A percentile compares a stretch with the other conserved stretches of the same genome.
Conservation (phyloP, 2,797 vertebrate genomes). For the Oreortyx pictus region DNA sequence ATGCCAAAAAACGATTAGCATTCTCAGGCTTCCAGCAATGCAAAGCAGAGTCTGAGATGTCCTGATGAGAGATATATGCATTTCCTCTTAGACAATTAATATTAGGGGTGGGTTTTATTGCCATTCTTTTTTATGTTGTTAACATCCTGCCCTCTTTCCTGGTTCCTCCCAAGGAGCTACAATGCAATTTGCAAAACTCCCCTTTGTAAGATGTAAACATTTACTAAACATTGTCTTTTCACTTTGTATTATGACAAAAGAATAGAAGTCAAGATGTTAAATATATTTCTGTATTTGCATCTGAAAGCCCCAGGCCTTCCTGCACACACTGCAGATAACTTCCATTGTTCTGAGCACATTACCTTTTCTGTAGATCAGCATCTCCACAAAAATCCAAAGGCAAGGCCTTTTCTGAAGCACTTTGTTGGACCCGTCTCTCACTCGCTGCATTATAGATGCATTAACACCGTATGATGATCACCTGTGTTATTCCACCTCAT, state of each 20-base stretch:
- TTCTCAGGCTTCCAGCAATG: conserved; percentile 73
- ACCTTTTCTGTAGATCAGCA: conserved; percentile 41
- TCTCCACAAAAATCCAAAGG: neutral
- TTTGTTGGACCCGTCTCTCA: neutral
- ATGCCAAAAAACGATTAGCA: conserved; percentile 66
- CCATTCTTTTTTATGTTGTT: conserved; percentile 74
- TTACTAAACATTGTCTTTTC: conserved; percentile 72
- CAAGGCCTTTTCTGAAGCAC: neutral
- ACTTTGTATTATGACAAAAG: conserved; percentile 68
- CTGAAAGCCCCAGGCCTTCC: conserved; percentile 65
- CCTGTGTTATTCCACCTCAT: fast-evolving
- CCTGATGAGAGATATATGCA: conserved; percentile 75
- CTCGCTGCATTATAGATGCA: neutral
- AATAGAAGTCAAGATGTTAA: conserved; percentile 70
- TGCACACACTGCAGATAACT: conserved; percentile 59
- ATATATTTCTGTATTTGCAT: conserved; percentile 69
- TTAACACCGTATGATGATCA: neutral
- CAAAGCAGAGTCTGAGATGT: conserved; percentile 67
- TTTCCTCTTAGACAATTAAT: conserved; percentile 77
- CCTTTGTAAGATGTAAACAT: conserved; percentile 65
- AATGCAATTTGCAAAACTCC: conserved; percentile 66
- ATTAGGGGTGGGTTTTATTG: conserved; percentile 73
- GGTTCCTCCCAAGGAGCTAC: conserved; percentile 70
- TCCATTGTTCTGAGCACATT: neutral
- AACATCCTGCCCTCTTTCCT: conserved; percentile 74